Percentiles rank a stretch among this genome's conserved stretches.
Conservation (phyloP, 30 jellyfish, hydroid and myxozoan genomes). For the Hydra vulgaris region DNA sequence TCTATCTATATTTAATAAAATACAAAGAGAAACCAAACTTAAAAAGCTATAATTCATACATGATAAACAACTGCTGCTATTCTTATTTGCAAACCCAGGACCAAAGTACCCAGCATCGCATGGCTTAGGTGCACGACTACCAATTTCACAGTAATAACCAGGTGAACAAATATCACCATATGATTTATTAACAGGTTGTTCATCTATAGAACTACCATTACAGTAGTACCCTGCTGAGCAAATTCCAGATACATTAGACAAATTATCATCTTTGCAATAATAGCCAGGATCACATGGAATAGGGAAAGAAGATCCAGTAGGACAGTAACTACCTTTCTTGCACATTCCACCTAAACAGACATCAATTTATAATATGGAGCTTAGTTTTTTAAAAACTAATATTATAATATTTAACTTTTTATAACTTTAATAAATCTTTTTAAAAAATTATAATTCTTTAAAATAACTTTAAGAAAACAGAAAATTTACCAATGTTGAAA, state of each 20-base stretch:
- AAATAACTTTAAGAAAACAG: neutral
- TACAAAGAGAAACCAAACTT: too few relatives aligned
- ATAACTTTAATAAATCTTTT: neutral
- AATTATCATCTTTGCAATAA: slow-evolving; percentile 55
- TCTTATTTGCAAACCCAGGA: slow-evolving; percentile 80
- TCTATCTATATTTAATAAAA: too few relatives aligned
- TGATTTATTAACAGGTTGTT: slow-evolving; percentile 73
- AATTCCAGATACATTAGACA: slow-evolving; percentile 47
- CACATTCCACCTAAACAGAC: slow-evolving; percentile 78
- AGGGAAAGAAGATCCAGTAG: slow-evolving; percentile 67
- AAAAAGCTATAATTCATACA: too few relatives aligned
- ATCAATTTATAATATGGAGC: too few relatives aligned
- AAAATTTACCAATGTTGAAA: slow-evolving; percentile 27
- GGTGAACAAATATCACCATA: slow-evolving; percentile 97
- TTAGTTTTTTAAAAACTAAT: neutral
- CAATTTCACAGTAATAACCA: slow-evolving; percentile 80
- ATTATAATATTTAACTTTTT: neutral
- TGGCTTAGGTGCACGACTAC: slow-evolving; percentile 78
- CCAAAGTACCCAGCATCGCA: slow-evolving; percentile 90
- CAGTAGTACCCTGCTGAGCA: slow-evolving; percentile 86
- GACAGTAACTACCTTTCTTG: slow-evolving; percentile 77
- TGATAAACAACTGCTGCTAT: slow-evolving; percentile 72
- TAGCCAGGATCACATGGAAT: slow-evolving; percentile 75
- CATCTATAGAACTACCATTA: slow-evolving; percentile 78
- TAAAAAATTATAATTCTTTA: too few relatives aligned